Conservation (phyloP, 2,797 vertebrate species). For the Tachyglossus aculeatus region DNA sequence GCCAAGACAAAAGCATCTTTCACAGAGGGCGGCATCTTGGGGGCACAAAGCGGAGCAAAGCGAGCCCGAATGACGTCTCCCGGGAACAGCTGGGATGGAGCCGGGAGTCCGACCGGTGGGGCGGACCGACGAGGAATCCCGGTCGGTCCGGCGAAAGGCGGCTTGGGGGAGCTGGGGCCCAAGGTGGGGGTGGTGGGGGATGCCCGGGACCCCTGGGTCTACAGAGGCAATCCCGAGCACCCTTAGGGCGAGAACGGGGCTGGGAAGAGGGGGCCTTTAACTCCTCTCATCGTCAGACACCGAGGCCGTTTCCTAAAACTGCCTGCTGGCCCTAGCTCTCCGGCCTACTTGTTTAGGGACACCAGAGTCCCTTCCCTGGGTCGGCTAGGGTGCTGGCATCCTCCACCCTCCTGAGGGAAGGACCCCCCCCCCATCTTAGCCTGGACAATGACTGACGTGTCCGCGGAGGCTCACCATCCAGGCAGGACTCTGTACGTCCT, state of each 20-base stretch:
- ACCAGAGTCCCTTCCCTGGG: no score
- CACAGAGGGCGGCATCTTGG: constrained; percentile 18
- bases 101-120: neutral
- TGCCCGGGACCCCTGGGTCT: neutral
- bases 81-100: neutral
- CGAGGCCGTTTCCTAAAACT: neutral
- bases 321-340: no score
- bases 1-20: constrained; percentile 48
- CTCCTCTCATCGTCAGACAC: neutral
- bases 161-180: constrained; percentile 16
- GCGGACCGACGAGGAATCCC: neutral
- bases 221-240: neutral
- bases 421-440: no score
- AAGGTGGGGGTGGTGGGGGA: neutral
- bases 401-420: no score
- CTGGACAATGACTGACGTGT: no score
- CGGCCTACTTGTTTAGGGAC: neutral
- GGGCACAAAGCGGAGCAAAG: constrained; percentile 2
- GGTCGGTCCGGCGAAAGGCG: constrained; percentile 34
- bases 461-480: no score
- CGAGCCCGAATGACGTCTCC: neutral
- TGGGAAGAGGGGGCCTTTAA: fast-evolving
- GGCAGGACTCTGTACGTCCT: no score
- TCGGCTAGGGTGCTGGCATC: no score
- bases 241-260: neutral